A percentile compares a stretch with the other conserved stretches of the same genome.
Conservation (phyloP, 2,888 invertebrate genomes). For the Ptychoptera contaminata region DNA sequence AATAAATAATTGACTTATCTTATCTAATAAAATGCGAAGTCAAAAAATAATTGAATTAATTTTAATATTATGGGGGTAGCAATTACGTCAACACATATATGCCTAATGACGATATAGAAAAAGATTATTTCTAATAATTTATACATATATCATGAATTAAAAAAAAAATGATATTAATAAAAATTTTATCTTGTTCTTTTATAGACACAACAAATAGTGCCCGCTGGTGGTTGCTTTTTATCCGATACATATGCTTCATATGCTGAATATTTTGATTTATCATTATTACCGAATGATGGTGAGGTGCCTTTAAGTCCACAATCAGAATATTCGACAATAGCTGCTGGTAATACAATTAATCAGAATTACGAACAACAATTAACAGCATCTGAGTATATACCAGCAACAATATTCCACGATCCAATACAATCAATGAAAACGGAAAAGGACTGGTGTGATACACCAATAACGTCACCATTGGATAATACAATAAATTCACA, state of each 20-base stretch:
- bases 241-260: slow-evolving; percentile 23
- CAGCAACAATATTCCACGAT: slow-evolving; percentile 17
- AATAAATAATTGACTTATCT: no score
- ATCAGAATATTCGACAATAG: slow-evolving; percentile 27
- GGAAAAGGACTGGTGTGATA: slow-evolving; percentile 22
- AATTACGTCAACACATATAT: no score
- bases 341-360: slow-evolving; percentile 3
- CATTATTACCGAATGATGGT: slow-evolving; percentile 47
- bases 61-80: no score
- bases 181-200: background rate
- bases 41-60: no score
- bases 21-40: no score
- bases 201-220: slow-evolving; percentile 3
- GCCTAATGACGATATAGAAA: no score
- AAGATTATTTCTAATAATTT: no score
- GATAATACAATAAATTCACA: slow-evolving; percentile 9
- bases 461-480: slow-evolving; percentile 8
- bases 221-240: slow-evolving; percentile 13
- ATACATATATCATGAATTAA: no score
- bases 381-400: slow-evolving; percentile 16
- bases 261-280: slow-evolving; percentile 54
- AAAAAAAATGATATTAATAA: no score
- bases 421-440: slow-evolving; percentile 20
- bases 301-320: slow-evolving; percentile 33
- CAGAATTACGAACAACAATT: slow-evolving; percentile 1